These are phyloP conservation scores for Philopedon plagiatum DNA, from an alignment of 2,888 invertebrate species.

Conservation along the genomic window DNA sequence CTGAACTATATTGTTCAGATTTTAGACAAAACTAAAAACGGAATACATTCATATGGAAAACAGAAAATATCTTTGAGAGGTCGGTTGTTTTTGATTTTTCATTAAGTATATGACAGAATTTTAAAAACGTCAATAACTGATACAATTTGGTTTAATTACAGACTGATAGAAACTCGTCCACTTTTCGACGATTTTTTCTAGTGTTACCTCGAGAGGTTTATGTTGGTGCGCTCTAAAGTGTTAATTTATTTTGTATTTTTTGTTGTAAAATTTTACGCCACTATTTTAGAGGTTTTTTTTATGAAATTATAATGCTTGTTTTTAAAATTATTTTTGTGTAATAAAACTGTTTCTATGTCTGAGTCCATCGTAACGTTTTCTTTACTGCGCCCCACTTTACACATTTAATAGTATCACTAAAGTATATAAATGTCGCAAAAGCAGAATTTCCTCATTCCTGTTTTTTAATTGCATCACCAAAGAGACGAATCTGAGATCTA, in stretches of 20 bases:
- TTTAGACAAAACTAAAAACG: too few species aligned
- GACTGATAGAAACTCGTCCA: conserved; percentile 20
- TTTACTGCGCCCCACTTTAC: neutral
- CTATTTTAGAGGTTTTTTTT: neutral
- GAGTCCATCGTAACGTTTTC: neutral
- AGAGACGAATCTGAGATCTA: neutral
- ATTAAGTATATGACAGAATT: conserved; percentile 10
- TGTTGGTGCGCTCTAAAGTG: conserved; percentile 40
- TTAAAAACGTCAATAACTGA: neutral
- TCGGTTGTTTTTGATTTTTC: too few species aligned
- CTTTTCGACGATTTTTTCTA: conserved; percentile 30
- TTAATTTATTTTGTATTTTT: conserved; percentile 10
- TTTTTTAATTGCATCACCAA: neutral
- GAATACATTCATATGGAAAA: too few species aligned
- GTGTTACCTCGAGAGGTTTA: conserved; percentile 23
- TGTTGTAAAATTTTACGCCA: conserved; percentile 1
- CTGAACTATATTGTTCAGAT: too few species aligned
- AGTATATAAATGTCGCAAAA: neutral
- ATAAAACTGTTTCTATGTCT: neutral
- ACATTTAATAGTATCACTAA: neutral
- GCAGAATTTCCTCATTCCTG: neutral
- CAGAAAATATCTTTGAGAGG: too few species aligned
- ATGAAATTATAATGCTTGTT: conserved; percentile 2
- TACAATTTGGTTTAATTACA: conserved; percentile 33
- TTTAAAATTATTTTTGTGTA: neutral